phyloP scores from a whole-genome alignment of 2,113 vertebrate species.

The Corythoichthys haematopterus region DNA sequence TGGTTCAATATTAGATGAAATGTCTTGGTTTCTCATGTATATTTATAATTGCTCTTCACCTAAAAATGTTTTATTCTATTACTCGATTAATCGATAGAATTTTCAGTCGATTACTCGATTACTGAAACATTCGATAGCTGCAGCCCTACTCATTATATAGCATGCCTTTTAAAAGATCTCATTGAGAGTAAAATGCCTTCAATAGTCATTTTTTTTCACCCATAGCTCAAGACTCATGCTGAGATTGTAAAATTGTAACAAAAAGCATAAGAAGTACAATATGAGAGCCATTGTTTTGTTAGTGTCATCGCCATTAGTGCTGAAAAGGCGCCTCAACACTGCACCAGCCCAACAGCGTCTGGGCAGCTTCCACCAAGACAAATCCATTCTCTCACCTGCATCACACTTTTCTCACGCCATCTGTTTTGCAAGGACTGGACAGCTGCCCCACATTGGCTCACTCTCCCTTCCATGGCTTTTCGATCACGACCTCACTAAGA shows the following conservation, averaged over 20 bases:
- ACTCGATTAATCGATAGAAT: no score
- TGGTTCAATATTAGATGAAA: no score
- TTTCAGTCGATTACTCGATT: no score
- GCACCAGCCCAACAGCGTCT: slow-evolving; percentile 41
- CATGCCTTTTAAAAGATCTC: neutral
- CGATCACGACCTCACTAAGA: slow-evolving; percentile 12
- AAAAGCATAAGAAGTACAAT: slow-evolving; percentile 20
- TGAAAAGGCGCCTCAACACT: slow-evolving; percentile 44
- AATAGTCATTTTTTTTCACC: neutral
- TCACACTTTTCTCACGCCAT: slow-evolving; percentile 42
- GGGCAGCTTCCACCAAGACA: slow-evolving; percentile 33
- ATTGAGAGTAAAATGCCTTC: neutral
- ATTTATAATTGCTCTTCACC: no score
- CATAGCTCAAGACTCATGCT: neutral
- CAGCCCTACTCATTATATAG: neutral
- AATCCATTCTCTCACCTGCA: slow-evolving; percentile 54
- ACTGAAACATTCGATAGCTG: no score
- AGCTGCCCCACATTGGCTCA: slow-evolving; percentile 37
- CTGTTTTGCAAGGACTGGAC: slow-evolving; percentile 45
- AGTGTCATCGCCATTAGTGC: slow-evolving; percentile 62
- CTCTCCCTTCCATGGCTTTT: slow-evolving; percentile 18
- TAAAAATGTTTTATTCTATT: no score
- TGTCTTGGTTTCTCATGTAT: no score
- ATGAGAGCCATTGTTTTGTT: slow-evolving; percentile 6
- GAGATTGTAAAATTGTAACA: slow-evolving; percentile 5